Conservation (phyloP, 2,113 vertebrate species). For the Burhinus oedicnemus region DNA sequence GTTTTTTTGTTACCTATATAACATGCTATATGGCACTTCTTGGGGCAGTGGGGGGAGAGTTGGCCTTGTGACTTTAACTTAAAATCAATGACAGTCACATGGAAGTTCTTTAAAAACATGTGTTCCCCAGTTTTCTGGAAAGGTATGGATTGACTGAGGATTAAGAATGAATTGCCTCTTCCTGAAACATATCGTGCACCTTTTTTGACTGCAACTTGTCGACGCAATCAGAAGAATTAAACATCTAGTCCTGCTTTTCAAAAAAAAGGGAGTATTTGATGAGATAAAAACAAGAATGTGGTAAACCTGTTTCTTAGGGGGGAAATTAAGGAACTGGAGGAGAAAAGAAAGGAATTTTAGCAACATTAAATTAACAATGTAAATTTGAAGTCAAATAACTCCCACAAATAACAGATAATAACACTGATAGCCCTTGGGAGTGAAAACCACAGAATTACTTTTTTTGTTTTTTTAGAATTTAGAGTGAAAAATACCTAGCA, state of each 20-base stretch:
- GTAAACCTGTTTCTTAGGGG: not conserved
- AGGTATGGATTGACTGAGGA: not conserved
- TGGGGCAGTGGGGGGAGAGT: accelerated
- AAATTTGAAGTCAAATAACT: not conserved
- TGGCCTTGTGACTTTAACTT: not conserved
- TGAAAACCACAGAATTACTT: not conserved
- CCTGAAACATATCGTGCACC: not conserved
- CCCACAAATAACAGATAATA: not conserved
- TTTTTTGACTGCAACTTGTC: not conserved
- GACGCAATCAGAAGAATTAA: not conserved
- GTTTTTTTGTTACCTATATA: not conserved
- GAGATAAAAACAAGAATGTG: not conserved
- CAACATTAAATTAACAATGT: not conserved
- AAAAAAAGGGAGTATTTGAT: not conserved
- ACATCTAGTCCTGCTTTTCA: not conserved
- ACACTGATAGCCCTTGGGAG: not conserved
- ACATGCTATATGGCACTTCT: not conserved
- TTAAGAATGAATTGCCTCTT: not conserved
- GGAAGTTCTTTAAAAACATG: not conserved
- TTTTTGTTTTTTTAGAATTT: not conserved
- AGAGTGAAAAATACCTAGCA: not conserved
- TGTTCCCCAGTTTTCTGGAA: not conserved
- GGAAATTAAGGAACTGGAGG: not conserved
- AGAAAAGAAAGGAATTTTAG: not conserved
- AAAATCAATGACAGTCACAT: not conserved